phyloP scores from a whole-genome alignment of 2,113 vertebrate species.

The Zosterops lateralis region DNA sequence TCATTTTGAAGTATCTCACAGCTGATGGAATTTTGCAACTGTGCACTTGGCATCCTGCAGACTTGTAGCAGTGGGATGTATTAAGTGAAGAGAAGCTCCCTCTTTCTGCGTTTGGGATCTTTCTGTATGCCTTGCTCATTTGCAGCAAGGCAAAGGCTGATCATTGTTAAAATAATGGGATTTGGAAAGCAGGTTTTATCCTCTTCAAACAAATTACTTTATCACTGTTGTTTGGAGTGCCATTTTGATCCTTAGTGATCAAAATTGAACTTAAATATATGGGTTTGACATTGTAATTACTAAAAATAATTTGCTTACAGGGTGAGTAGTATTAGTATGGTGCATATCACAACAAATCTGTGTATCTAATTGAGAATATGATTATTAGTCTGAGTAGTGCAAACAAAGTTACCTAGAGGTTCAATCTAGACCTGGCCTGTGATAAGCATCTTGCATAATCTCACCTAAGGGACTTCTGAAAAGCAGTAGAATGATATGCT shows the following conservation, averaged over 20 bases:
- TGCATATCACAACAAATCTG: background rate
- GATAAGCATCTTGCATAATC: background rate
- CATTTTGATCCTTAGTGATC: background rate
- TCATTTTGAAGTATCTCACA: rapidly evolving
- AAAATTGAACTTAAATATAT: background rate
- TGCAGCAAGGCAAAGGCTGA: background rate
- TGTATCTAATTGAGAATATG: background rate
- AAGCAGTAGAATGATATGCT: background rate
- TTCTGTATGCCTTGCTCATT: background rate
- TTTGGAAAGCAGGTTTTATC: background rate
- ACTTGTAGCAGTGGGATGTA: background rate
- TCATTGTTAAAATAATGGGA: background rate
- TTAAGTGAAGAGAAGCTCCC: background rate
- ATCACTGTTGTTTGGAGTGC: background rate
- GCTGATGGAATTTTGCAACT: background rate
- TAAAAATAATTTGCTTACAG: background rate
- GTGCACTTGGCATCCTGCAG: background rate
- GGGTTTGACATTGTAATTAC: background rate
- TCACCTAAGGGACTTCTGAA: background rate
- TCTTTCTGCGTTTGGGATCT: background rate
- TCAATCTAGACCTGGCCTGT: background rate
- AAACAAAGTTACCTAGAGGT: background rate
- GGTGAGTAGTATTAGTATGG: background rate
- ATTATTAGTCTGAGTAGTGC: background rate
- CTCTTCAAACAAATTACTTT: background rate